These are phyloP conservation scores for Styela plicata DNA, from an alignment of 23 tunicate species.

Conservation along the genomic window DNA sequence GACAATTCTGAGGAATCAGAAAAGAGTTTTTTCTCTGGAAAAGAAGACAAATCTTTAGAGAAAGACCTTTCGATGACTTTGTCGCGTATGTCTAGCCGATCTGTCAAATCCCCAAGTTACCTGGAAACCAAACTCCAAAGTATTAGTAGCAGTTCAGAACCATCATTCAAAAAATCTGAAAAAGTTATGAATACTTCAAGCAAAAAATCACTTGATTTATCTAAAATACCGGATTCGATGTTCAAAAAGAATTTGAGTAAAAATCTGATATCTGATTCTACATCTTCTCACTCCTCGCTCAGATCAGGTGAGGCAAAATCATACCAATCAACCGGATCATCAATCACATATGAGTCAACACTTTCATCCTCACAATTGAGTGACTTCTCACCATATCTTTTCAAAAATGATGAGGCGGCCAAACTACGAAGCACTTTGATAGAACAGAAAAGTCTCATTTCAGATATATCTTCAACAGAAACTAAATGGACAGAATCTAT, in stretches of 20 bases:
- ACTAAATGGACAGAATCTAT: not conserved
- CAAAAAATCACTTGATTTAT: not conserved
- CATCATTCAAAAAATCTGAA: too few species aligned
- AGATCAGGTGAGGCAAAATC: not conserved
- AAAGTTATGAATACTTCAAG: too few species aligned
- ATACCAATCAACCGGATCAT: not conserved
- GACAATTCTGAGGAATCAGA: too few species aligned
- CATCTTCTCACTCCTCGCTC: not conserved
- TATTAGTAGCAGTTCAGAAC: too few species aligned
- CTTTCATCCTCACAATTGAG: not conserved
- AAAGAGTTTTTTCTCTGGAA: too few species aligned
- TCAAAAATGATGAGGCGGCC: not conserved
- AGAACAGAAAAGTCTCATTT: not conserved
- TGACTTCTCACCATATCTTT: not conserved
- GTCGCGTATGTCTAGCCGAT: too few species aligned
- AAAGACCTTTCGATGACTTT: too few species aligned
- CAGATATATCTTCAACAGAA: not conserved
- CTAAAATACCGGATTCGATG: not conserved
- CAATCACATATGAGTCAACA: not conserved
- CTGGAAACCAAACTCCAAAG: too few species aligned
- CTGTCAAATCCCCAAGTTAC: too few species aligned
- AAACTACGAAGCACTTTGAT: not conserved
- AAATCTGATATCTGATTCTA: too few species aligned
- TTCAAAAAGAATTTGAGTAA: not conserved
- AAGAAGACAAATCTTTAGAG: too few species aligned